phyloP scores from a whole-genome alignment of 2,888 invertebrate species.

The Scrobipalpa costella region DNA sequence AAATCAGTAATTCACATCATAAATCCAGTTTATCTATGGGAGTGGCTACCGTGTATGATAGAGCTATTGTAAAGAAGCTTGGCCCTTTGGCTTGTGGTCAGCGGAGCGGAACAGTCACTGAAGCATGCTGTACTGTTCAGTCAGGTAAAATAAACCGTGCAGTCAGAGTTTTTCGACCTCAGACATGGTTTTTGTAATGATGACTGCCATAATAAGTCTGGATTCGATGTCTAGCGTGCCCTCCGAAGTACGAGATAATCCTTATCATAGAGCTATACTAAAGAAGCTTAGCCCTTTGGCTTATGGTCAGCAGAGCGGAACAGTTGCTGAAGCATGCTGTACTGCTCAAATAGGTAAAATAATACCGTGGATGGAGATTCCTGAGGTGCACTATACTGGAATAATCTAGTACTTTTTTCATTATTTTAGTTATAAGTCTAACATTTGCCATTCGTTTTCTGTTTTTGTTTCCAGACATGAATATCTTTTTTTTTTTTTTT shows the following conservation, averaged over 20 bases:
- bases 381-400: background rate
- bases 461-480: background rate
- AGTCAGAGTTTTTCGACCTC: too few species aligned
- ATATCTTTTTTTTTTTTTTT: too few species aligned
- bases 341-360: background rate
- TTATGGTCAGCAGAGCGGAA: background rate
- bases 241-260: too few species aligned
- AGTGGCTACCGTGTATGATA: background rate
- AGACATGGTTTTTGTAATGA: too few species aligned
- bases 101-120: background rate
- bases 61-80: background rate
- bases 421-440: too few species aligned
- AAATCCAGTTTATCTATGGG: background rate
- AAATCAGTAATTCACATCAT: background rate
- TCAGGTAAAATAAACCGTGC: too few species aligned
- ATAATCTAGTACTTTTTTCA: background rate
- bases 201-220: too few species aligned
- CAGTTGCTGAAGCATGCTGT: background rate
- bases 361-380: background rate
- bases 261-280: background rate
- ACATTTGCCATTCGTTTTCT: too few species aligned
- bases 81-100: background rate
- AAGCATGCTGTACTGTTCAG: background rate
- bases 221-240: too few species aligned
- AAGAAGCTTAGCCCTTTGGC: background rate